These are phyloP conservation scores for Nasalis larvatus DNA, from an alignment of 2,113 vertebrate species.

Conservation along the genomic window DNA sequence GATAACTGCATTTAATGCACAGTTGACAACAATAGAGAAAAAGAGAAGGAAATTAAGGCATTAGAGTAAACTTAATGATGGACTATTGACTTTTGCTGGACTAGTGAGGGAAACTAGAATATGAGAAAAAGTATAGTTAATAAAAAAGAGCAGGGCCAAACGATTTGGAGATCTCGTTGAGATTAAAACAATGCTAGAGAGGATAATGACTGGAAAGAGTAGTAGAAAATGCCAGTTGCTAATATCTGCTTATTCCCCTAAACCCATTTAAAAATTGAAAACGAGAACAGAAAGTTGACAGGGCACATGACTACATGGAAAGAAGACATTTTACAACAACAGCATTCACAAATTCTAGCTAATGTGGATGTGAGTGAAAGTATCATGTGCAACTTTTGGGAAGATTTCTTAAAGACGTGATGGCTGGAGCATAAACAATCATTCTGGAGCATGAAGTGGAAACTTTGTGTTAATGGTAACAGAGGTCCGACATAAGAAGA, in stretches of 20 bases:
- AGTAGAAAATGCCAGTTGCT: not conserved
- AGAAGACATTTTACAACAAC: not conserved
- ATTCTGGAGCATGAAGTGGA: not conserved
- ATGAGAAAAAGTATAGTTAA: not conserved
- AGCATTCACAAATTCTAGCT: not conserved
- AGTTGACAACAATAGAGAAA: not conserved
- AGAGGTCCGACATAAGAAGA: not conserved
- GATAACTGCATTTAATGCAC: not conserved
- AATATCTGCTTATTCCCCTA: not conserved
- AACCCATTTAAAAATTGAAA: not conserved
- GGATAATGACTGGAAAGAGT: not conserved
- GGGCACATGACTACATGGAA: not conserved
- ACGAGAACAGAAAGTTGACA: not conserved
- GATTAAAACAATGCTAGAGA: not conserved
- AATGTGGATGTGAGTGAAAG: not conserved
- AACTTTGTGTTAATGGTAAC: not conserved
- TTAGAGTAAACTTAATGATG: not conserved
- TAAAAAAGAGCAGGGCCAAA: not conserved
- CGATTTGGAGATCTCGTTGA: not conserved
- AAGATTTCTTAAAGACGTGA: not conserved
- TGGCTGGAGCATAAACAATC: not conserved
- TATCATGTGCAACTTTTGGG: not conserved
- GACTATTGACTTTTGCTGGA: not conserved
- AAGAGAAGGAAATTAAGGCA: not conserved
- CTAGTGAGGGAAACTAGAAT: not conserved